Evolutionary conservation across 2,797 vertebrate genomes (phyloP), one percentile per base, ranked within the genome.

Genomic region (Sebastes melanostomus): DNA sequence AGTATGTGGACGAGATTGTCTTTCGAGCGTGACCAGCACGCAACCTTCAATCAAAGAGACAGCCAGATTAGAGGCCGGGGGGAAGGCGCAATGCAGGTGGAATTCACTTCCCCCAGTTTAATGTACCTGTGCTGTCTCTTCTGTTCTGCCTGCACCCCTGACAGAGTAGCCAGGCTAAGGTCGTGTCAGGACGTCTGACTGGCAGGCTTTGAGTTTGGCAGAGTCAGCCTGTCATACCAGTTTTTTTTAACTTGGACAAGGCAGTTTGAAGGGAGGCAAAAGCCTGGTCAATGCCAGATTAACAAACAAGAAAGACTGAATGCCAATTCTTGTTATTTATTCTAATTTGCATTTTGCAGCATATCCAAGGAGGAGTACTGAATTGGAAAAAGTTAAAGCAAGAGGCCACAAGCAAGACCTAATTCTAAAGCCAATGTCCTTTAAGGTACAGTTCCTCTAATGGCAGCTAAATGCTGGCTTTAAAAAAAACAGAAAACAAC

Each of bases 151-250:
- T 29, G 66, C 13, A 18, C 42, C 30, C 36, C 77, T 68, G 66
- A 75, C 72, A 67, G 66, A 36, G 54, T 16, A 46, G 70, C 22
- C 54, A 27, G 38, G 58, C 79, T 8, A 1, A 80, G 72, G 84
- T 72, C 24, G 18, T 14, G 60, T 72, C 67, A 29, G 74, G 80
- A 83, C 76, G 34, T 42, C 66, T 83, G 80, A 87, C 74, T 77
- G 71, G 38, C 80, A 76, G 70, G 59, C 29, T 79, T 22, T 29
- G 63, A 77, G 78, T 76, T 71, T 86, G 78, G 78, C 67, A 60
- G 27, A 54, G 75, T 78, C 74, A 68, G 72, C 68, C 72, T 62
- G 71, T 83, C 81, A 67, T 25, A 73, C 36, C 52, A n/a, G 3
- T 5, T 60, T 73, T 83, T 80, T 27, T 72, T 38, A 25, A 60